A percentile compares a stretch with the other conserved stretches of the same genome.
Evolutionary conservation across 1,140 invertebrate species (phyloP).

Genomic region (Drosophila hydei): DNA sequence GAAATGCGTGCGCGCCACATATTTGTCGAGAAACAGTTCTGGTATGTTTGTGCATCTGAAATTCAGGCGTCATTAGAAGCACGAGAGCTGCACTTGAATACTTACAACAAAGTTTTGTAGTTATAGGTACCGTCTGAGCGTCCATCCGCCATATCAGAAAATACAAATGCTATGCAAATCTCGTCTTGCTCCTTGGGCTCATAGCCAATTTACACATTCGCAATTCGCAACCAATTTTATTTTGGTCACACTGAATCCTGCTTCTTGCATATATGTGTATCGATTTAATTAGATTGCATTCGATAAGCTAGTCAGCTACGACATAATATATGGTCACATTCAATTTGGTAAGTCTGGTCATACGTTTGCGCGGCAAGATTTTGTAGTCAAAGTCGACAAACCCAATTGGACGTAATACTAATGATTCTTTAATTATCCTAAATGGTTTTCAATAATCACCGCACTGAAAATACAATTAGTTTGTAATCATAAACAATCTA

Average conservation of each 20-base stretch:
- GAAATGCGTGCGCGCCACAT: conserved; percentile 87
- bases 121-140: conserved; percentile 40
- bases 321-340: conserved; percentile 1
- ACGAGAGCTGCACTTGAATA: not conserved
- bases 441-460: too few species aligned
- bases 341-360: not conserved
- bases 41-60: conserved; percentile 87
- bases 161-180: not conserved
- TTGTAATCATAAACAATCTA: too few species aligned
- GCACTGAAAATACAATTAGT: too few species aligned
- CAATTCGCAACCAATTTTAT: not conserved
- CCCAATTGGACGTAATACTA: not conserved
- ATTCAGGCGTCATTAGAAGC: not conserved
- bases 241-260: conserved; percentile 10
- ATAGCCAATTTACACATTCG: not conserved
- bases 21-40: conserved; percentile 86
- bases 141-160: conserved; percentile 45
- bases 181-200: not conserved
- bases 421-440: not conserved
- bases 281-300: not conserved
- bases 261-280: not conserved
- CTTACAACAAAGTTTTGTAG: conserved; percentile 70
- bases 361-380: not conserved
- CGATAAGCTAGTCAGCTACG: not conserved
- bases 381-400: not conserved